These are phyloP conservation scores for Perca schrenkii DNA, from an alignment of 2,113 vertebrate genomes.

Conservation along the genomic window DNA sequence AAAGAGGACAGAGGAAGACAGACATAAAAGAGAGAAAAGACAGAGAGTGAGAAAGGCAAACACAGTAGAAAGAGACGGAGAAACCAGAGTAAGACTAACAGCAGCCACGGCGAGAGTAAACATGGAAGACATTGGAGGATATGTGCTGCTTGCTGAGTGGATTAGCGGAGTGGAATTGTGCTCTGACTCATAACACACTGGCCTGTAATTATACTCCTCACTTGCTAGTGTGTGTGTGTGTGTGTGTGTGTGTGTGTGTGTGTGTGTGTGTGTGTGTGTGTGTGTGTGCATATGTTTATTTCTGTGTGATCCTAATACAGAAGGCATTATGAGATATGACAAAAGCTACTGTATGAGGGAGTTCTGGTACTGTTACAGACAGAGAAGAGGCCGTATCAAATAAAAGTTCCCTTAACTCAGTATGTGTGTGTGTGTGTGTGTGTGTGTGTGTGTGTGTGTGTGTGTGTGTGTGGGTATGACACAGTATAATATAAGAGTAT, in stretches of 20 bases:
- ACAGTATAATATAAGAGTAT: not conserved
- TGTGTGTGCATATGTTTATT: not conserved
- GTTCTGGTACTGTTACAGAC: not conserved
- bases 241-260: not conserved
- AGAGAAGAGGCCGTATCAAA: not conserved
- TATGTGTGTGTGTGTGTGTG: not conserved
- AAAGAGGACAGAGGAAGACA: slow-evolving; percentile 10
- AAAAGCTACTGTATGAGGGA: slow-evolving; percentile 1
- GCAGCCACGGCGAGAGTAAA: slow-evolving; percentile 37
- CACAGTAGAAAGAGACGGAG: slow-evolving; percentile 1
- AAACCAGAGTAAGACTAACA: slow-evolving; percentile 5
- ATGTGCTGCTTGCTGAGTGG: slow-evolving; percentile 49
- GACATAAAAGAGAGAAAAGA: not conserved
- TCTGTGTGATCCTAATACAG: slow-evolving; percentile 21
- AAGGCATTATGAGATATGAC: slow-evolving; percentile 27
- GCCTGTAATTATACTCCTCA: slow-evolving; percentile 46
- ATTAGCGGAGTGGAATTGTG: slow-evolving; percentile 58
- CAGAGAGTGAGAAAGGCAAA: slow-evolving; percentile 45
- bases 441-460: too few species aligned
- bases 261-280: not conserved
- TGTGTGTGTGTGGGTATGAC: not conserved
- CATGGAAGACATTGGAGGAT: slow-evolving; percentile 53
- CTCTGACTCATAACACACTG: slow-evolving; percentile 55
- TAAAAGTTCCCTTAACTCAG: not conserved
- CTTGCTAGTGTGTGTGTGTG: slow-evolving; percentile 8